Conservation (phyloP, 2,888 invertebrate genomes). For the Monochamus alternatus region DNA sequence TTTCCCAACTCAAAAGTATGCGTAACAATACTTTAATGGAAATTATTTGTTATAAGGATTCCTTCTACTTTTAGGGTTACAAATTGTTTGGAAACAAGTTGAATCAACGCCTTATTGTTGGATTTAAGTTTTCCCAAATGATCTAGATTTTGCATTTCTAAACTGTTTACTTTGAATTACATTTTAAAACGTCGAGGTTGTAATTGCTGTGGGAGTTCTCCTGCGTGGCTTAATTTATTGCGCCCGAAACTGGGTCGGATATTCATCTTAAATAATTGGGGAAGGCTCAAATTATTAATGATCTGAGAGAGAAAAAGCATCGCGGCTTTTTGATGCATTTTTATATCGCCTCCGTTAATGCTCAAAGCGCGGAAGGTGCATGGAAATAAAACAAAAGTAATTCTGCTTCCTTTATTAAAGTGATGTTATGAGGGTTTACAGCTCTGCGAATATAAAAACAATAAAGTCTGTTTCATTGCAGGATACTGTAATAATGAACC, state of each 20-base stretch:
- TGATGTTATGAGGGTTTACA: background rate
- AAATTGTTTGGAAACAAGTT: constrained; percentile 27
- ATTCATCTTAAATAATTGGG: constrained; percentile 22
- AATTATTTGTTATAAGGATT: constrained; percentile 15
- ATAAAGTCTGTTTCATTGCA: constrained; percentile 2
- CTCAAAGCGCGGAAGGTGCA: constrained; percentile 7
- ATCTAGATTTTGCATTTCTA: constrained; percentile 27
- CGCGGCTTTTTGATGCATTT: constrained; percentile 21
- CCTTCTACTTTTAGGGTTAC: constrained; percentile 25
- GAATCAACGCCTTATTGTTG: constrained; percentile 34
- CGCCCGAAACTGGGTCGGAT: constrained; percentile 8
- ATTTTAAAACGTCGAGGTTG: constrained; percentile 13
- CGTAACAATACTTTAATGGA: constrained; percentile 16
- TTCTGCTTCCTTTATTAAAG: constrained; percentile 8
- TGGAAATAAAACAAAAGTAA: constrained; percentile 8
- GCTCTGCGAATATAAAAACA: constrained; percentile 3
- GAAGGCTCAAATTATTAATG: constrained; percentile 25
- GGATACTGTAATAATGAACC: background rate
- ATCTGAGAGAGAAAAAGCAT: constrained; percentile 22
- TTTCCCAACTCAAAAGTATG: background rate
- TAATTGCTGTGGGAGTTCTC: constrained; percentile 23
- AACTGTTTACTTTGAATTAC: constrained; percentile 29
- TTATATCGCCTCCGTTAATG: constrained; percentile 11
- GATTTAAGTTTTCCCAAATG: constrained; percentile 25
- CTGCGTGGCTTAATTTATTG: constrained; percentile 22